Evolutionary conservation across 1,140 invertebrate species (phyloP).

Genomic region (Scaptomyza graminum): DNA sequence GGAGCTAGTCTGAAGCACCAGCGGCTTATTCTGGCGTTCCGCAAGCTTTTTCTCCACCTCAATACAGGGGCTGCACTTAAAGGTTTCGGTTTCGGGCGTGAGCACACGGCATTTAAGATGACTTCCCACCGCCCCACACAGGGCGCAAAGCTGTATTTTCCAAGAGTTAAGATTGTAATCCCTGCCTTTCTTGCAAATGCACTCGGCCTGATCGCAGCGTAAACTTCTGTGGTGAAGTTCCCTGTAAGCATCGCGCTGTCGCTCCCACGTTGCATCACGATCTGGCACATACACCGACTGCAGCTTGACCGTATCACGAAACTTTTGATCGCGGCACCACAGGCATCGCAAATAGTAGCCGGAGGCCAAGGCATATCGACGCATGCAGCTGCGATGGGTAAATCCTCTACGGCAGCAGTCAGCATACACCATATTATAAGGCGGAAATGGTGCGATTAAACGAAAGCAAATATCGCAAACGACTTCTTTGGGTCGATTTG

Average conservation of each 20-base stretch:
- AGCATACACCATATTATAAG: conserved; percentile 29
- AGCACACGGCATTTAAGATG: conserved; percentile 42
- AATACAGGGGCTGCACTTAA: conserved; percentile 39
- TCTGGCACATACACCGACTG: conserved; percentile 72
- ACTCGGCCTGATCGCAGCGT: conserved; percentile 48
- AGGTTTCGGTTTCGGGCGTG: background rate
- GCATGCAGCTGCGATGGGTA: conserved; percentile 60
- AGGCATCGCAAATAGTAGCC: conserved; percentile 75
- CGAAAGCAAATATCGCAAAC: conserved; percentile 59
- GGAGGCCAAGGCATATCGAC: conserved; percentile 55
- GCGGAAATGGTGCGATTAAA: conserved; percentile 10
- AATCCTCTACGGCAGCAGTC: conserved; percentile 71
- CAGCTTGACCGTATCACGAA: conserved; percentile 49
- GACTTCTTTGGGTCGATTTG: conserved; percentile 7
- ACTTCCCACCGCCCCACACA: conserved; percentile 39
- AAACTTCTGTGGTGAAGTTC: conserved; percentile 54
- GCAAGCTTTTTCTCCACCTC: conserved; percentile 33
- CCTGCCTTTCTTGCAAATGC: conserved; percentile 53
- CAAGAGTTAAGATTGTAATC: conserved; percentile 31
- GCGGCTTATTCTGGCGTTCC: background rate
- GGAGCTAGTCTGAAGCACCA: background rate
- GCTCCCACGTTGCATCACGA: conserved; percentile 72
- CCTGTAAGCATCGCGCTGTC: conserved; percentile 45
- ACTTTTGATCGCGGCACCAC: conserved; percentile 61
- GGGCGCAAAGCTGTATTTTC: conserved; percentile 33